A percentile compares a stretch with the other conserved stretches of the same genome.
These are phyloP conservation scores for Paramormyrops kingsleyae DNA, from an alignment of 2,113 vertebrate species.

Conservation along the genomic window DNA sequence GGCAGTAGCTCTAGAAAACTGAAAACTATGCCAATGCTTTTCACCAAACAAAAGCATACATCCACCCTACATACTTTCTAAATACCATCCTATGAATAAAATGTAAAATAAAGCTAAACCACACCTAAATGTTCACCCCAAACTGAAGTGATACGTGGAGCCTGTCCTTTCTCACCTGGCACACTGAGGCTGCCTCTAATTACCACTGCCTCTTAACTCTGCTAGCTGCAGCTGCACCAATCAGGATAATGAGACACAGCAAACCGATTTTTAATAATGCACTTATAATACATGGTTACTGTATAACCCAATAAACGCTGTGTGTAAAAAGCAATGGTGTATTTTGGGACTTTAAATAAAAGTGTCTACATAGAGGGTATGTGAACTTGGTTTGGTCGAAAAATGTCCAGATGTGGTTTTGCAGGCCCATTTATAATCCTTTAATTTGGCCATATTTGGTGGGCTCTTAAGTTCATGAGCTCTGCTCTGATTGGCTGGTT, in stretches of 20 bases:
- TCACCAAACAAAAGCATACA: not conserved
- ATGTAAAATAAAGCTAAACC: not conserved
- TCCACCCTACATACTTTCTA: not conserved
- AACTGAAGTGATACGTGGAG: not conserved
- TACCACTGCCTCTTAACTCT: not conserved
- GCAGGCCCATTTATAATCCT: not conserved
- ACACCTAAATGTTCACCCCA: not conserved
- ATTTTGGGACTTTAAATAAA: no score
- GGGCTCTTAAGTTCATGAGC: not conserved
- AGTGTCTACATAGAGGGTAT: no score
- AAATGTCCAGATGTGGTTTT: no score
- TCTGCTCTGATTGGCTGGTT: not conserved
- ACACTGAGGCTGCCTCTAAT: not conserved
- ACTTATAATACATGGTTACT: no score
- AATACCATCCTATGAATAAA: not conserved
- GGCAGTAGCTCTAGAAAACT: not conserved
- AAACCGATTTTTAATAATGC: no score
- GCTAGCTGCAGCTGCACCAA: not conserved
- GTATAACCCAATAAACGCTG: no score
- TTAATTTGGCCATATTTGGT: not conserved
- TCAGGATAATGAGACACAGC: not conserved
- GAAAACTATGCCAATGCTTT: no score
- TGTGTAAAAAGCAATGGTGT: no score
- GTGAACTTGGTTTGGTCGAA: no score
- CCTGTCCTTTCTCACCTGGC: not conserved